A percentile compares a stretch with the other conserved stretches of the same genome.
Conservation (phyloP, 2,113 vertebrate genomes). For the Irena cyanogastra region DNA sequence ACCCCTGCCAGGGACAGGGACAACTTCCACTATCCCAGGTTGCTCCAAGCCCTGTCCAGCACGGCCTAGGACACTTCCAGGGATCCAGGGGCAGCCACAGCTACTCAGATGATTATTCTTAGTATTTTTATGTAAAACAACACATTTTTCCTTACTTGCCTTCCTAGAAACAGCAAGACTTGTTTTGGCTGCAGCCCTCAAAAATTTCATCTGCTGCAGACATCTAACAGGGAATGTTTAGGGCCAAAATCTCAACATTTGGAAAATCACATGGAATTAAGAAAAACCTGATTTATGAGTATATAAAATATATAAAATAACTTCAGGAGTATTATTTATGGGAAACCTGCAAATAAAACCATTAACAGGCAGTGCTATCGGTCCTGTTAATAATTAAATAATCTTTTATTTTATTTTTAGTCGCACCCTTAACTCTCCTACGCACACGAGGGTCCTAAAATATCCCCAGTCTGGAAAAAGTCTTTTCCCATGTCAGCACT, state of each 20-base stretch:
- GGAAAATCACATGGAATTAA: background rate
- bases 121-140: background rate
- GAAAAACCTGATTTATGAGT: background rate
- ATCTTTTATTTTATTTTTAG: conserved; percentile 14
- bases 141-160: background rate
- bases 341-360: background rate
- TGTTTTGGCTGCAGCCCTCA: background rate
- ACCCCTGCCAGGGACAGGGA: background rate
- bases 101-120: background rate
- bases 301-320: background rate
- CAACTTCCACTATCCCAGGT: background rate
- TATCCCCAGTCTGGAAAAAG: conserved; percentile 21
- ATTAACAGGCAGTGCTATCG: background rate
- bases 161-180: background rate
- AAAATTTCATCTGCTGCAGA: background rate
- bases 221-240: background rate
- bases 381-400: conserved; percentile 6
- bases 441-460: background rate
- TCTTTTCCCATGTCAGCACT: conserved; percentile 39
- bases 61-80: background rate
- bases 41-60: background rate
- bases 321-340: background rate
- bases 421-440: background rate
- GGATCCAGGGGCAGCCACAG: background rate
- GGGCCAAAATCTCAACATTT: background rate